A percentile compares a stretch with the other conserved stretches of the same genome.
Conservation (phyloP, 2,888 invertebrate species). For the Tachina fera region DNA sequence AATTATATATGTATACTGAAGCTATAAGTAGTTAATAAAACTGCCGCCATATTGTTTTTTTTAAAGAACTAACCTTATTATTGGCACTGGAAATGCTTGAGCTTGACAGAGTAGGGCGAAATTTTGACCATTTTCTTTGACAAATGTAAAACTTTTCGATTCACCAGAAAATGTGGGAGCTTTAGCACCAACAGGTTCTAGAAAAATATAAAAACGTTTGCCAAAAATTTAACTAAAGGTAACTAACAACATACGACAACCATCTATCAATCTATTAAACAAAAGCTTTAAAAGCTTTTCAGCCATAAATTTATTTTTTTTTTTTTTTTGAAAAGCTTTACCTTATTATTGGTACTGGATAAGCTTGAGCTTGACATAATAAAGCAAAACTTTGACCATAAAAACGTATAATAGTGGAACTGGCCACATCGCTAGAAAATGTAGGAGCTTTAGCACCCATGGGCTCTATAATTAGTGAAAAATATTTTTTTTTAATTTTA, state of each 20-base stretch:
- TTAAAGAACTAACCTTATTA: conserved; percentile 86
- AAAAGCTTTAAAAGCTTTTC: neutral
- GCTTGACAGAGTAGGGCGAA: conserved; percentile 87
- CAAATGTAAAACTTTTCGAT: conserved; percentile 85
- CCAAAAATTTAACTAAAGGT: neutral
- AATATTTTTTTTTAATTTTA: neutral
- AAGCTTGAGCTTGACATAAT: conserved; percentile 87
- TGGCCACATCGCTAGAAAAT: conserved; percentile 78
- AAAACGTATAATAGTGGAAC: conserved; percentile 79
- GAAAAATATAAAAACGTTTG: conserved; percentile 55
- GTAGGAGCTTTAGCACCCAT: conserved; percentile 84
- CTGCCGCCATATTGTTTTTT: conserved; percentile 67
- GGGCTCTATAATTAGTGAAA: conserved; percentile 83
- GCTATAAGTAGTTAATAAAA: conserved; percentile 46
- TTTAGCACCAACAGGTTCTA: conserved; percentile 86
- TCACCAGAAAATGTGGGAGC: conserved; percentile 85
- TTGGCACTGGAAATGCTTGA: conserved; percentile 88
- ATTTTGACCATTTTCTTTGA: conserved; percentile 83
- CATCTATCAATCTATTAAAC: neutral
- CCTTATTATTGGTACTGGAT: conserved; percentile 85
- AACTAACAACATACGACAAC: neutral
- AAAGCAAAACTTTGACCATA: conserved; percentile 81
- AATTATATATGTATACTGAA: neutral
- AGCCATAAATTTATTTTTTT: neutral
- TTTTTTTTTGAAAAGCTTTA: conserved; percentile 65